Evolutionary conservation across 2,888 invertebrate genomes (phyloP), one percentile per base, ranked within the genome.

Genomic region (Diabrotica balteata): DNA sequence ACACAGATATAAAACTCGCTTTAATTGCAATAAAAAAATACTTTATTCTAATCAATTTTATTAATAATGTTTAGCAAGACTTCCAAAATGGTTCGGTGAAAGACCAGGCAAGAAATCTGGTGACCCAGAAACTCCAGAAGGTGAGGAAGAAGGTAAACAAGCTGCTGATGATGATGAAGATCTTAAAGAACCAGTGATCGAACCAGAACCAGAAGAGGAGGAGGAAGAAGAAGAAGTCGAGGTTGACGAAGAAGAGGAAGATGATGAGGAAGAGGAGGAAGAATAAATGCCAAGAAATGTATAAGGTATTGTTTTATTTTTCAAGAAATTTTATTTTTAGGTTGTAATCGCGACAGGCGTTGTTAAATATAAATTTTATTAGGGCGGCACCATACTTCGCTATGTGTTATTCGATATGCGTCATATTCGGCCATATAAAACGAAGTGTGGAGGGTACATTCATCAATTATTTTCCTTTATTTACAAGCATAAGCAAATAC

Each of bases 51-150:
- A 32, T 32, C 32, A 32, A 32, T 32, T 32, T 4, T 32, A 32
- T 32, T 32, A 32, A 32, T 32, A 32, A 32, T 47, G 47, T 47
- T 47, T 84, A 95, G 96, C 95, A 88, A 92, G 93, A 89, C 88
- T 96, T 86, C 95, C 95, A 80, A 96, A 95, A 86, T 96, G 96
- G 96, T 95, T 95, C 89, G 95, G 96, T 80, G 96, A 96, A 87
- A 89, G 95, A 86, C 95, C 95, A 77, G 95, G 95, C 88, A 95
- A 94, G 86, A 96, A 95, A 89, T 85, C 91, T 85, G 95, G 93
- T 75, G 95, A 94, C 75, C 90, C 91, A 75, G 95, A 95, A 77
- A 93, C 95, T 80, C 96, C 96, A 72, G 96, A 95, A 80, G 96
- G 94, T 78, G 95, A 95, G 85, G 94, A 94, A 82, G 93, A 93